A percentile compares a stretch with the other conserved stretches of the same genome.
phyloP scores from a whole-genome alignment of 92 coral and sea anemone genomes.

The Zoanthus sansibaricus region DNA sequence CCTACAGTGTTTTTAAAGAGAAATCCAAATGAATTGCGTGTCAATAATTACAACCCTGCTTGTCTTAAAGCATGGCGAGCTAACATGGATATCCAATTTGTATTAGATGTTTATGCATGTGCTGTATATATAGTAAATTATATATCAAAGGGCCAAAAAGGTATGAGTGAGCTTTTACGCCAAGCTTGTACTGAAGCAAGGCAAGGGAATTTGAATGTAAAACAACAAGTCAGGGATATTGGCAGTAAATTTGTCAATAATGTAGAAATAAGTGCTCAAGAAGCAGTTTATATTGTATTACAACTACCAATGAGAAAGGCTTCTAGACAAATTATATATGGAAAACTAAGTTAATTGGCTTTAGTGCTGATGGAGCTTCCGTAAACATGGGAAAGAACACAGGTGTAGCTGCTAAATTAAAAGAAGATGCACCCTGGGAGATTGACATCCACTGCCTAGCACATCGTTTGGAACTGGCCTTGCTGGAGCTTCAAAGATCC shows the following conservation, averaged over 20 bases:
- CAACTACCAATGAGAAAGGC: no score
- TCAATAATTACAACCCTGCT: slow-evolving; percentile 3
- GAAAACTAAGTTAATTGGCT: not conserved
- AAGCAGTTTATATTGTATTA: no score
- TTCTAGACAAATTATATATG: no score
- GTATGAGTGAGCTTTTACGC: slow-evolving; percentile 45
- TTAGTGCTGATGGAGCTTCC: slow-evolving; percentile 9
- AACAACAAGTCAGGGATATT: slow-evolving; percentile 1
- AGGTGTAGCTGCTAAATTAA: slow-evolving; percentile 4
- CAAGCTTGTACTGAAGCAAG: slow-evolving; percentile 49
- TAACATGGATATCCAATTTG: slow-evolving; percentile 2
- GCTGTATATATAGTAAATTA: no score
- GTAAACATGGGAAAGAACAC: not conserved
- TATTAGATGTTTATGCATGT: not conserved
- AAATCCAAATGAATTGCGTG: not conserved
- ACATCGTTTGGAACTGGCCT: slow-evolving; percentile 9
- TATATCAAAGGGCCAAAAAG: slow-evolving; percentile 43
- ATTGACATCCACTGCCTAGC: not conserved
- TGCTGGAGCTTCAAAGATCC: slow-evolving; percentile 4
- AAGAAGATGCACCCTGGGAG: not conserved
- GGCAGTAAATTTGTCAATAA: not conserved
- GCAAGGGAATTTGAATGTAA: slow-evolving; percentile 25
- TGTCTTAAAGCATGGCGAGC: slow-evolving; percentile 6
- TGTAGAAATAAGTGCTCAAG: no score
- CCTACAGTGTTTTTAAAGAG: not conserved